Evolutionary conservation across 2,113 vertebrate species (phyloP).

Genomic region (Anguilla japonica): DNA sequence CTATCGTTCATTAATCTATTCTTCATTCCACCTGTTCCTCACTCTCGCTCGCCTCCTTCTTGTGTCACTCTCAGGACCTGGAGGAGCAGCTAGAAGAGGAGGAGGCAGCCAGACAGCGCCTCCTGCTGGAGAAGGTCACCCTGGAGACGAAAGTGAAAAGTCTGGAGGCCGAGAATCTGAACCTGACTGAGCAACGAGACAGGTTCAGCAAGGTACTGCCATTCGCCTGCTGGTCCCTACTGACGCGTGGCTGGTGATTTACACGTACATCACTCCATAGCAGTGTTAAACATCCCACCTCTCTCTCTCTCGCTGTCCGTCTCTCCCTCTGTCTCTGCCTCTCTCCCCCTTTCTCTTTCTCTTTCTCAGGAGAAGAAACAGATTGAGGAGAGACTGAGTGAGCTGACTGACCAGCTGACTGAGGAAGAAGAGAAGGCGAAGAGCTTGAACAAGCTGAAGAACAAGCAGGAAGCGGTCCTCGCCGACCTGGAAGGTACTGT

Average conservation of each 20-base stretch:
- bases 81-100: slow-evolving; percentile 88
- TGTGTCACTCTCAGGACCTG: slow-evolving; percentile 69
- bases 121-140: slow-evolving; percentile 85
- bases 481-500: slow-evolving; percentile 82
- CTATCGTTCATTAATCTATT: not conserved
- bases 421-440: slow-evolving; percentile 90
- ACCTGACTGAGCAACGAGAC: slow-evolving; percentile 79
- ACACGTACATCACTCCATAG: not conserved
- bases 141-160: slow-evolving; percentile 84
- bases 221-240: no score
- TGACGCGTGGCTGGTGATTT: no score
- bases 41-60: not conserved
- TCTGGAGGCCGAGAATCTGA: slow-evolving; percentile 73
- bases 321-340: no score
- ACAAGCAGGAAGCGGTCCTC: slow-evolving; percentile 84
- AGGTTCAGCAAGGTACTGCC: slow-evolving; percentile 76
- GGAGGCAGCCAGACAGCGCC: slow-evolving; percentile 82
- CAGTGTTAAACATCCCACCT: no score
- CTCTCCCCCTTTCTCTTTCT: not conserved
- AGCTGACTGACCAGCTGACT: slow-evolving; percentile 78
- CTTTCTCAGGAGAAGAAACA: slow-evolving; percentile 78
- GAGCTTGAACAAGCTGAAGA: slow-evolving; percentile 84
- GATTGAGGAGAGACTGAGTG: slow-evolving; percentile 80
- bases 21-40: slow-evolving; percentile 6
- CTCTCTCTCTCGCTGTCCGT: not conserved